Conservation (phyloP, 1,140 invertebrate genomes). For the Archivesica marissinica region DNA sequence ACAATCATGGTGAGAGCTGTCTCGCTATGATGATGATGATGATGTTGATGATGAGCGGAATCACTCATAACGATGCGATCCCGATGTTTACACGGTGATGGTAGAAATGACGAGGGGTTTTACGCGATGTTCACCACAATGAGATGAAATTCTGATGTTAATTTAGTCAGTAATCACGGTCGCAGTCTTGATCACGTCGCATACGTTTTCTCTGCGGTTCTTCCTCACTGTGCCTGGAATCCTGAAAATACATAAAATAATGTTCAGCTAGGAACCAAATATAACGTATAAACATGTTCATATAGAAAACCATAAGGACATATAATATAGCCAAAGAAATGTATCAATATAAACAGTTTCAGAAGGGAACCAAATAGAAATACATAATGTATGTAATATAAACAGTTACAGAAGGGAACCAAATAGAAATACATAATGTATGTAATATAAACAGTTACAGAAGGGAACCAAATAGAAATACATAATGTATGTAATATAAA, state of each 20-base stretch:
- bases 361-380: no score
- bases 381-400: no score
- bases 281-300: no score
- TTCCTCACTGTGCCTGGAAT: conserved; percentile 53
- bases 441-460: no score
- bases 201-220: conserved; percentile 49
- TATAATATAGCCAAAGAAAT: no score
- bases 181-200: conserved; percentile 17
- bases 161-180: conserved; percentile 12
- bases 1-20: background rate
- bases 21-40: background rate
- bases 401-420: no score
- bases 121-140: background rate
- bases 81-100: background rate
- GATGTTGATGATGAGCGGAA: background rate
- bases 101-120: background rate
- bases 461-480: no score
- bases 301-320: no score
- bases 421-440: no score
- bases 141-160: background rate
- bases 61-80: background rate
- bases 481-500: no score
- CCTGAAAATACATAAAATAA: conserved; percentile 37
- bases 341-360: no score
- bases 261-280: no score